Conservation (phyloP, 2,113 vertebrate genomes). For the Polypterus senegalus region DNA sequence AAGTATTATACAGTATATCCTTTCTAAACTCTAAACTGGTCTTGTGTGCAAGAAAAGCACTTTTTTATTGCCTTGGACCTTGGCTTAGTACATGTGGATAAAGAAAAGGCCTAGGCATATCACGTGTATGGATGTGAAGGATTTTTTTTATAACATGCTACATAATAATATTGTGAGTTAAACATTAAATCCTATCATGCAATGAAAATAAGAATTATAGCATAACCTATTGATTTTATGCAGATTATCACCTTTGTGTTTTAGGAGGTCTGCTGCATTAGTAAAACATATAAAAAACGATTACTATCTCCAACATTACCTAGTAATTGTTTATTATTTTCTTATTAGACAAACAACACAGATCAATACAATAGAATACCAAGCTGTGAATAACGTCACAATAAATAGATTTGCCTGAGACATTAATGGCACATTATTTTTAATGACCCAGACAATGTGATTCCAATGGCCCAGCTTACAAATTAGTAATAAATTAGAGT, state of each 20-base stretch:
- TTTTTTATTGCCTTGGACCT: no score
- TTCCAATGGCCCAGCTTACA: slow-evolving; percentile 69
- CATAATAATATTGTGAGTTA: no score
- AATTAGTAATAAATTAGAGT: slow-evolving; percentile 16
- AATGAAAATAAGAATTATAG: slow-evolving; percentile 79
- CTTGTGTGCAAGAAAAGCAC: no score
- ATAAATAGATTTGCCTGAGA: slow-evolving; percentile 90
- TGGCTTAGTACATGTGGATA: no score
- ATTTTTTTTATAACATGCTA: no score
- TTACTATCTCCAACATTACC: slow-evolving; percentile 76
- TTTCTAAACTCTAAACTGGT: no score
- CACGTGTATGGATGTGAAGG: no score
- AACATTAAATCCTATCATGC: slow-evolving; percentile 1
- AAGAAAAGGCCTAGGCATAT: no score
- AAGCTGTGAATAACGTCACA: slow-evolving; percentile 87
- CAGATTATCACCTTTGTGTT: slow-evolving; percentile 94
- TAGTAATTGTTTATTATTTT: slow-evolving; percentile 99
- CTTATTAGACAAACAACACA: slow-evolving; percentile 95
- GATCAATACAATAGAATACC: slow-evolving; percentile 91
- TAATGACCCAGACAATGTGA: slow-evolving; percentile 91
- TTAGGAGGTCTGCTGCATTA: slow-evolving; percentile 79
- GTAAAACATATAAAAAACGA: slow-evolving; percentile 97
- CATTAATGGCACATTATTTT: slow-evolving; percentile 74
- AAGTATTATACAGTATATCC: no score
- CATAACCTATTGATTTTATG: slow-evolving; percentile 95